Conservation (phyloP, 53 echinoderm and acorn worm species). For the Paracentrotus lividus region DNA sequence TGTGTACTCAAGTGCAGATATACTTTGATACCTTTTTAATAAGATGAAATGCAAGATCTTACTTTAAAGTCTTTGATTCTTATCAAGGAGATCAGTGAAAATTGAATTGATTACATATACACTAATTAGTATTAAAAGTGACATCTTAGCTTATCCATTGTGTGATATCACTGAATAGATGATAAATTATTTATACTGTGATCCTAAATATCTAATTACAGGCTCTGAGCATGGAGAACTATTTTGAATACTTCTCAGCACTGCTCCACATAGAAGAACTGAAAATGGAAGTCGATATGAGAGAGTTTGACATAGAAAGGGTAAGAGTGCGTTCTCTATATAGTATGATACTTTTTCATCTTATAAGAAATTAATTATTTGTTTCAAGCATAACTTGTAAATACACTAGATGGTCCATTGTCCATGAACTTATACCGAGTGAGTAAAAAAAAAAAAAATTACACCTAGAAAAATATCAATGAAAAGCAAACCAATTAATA, state of each 20-base stretch:
- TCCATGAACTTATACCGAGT: too few relatives aligned
- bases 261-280: slow-evolving; percentile 93
- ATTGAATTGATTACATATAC: background rate
- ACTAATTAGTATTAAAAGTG: background rate
- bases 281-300: slow-evolving; percentile 93
- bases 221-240: slow-evolving; percentile 85
- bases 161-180: background rate
- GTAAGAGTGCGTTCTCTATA: slow-evolving; percentile 55
- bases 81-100: background rate
- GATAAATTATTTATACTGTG: background rate
- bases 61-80: background rate
- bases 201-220: slow-evolving; percentile 4
- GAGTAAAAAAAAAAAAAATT: too few relatives aligned
- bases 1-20: too few relatives aligned
- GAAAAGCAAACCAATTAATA: too few relatives aligned
- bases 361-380: too few relatives aligned
- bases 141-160: background rate
- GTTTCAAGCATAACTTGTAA: too few relatives aligned
- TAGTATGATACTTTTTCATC: too few relatives aligned
- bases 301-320: slow-evolving; percentile 89
- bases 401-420: too few relatives aligned
- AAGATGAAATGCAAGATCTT: background rate
- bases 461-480: too few relatives aligned
- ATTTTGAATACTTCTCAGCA: slow-evolving; percentile 79
- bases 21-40: background rate